Evolutionary conservation across 2,797 vertebrate genomes (phyloP).

Genomic region (Propithecus perrieri): DNA sequence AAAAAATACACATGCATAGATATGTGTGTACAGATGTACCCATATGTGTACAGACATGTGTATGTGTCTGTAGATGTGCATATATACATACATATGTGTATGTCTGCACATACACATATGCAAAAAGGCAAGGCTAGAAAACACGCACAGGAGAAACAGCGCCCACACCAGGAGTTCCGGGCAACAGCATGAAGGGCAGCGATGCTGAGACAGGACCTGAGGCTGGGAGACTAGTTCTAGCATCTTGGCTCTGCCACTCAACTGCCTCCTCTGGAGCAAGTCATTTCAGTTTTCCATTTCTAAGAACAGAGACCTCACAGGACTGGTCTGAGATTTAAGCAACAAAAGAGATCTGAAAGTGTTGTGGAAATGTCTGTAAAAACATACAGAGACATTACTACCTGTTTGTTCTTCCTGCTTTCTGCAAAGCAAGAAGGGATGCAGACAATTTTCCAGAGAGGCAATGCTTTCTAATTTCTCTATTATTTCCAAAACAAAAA

Average conservation of each 20-base stretch:
- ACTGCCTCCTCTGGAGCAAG: background rate
- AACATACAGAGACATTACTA: background rate
- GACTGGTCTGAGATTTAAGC: background rate
- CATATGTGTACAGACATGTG: background rate
- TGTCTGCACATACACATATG: too few relatives aligned
- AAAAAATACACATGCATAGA: rapidly evolving
- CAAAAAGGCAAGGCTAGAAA: background rate
- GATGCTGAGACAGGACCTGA: rapidly evolving
- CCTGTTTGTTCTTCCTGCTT: background rate
- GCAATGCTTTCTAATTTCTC: constrained; percentile 68
- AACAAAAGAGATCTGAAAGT: background rate
- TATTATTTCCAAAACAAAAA: constrained; percentile 71
- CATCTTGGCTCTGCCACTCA: background rate
- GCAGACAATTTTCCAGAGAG: constrained; percentile 56
- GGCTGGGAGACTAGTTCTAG: background rate
- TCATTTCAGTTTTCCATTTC: background rate
- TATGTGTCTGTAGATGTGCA: too few relatives aligned
- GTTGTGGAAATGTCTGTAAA: constrained; percentile 24
- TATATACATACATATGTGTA: rapidly evolving
- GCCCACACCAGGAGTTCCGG: background rate
- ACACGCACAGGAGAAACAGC: background rate
- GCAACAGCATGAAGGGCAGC: rapidly evolving
- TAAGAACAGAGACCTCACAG: background rate
- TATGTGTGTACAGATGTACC: background rate
- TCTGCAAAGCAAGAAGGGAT: constrained; percentile 41